A percentile compares a stretch with the other conserved stretches of the same genome.
These are phyloP conservation scores for Acanthacorydalis orientalis DNA, from an alignment of 2,888 invertebrate genomes.

Conservation along the genomic window DNA sequence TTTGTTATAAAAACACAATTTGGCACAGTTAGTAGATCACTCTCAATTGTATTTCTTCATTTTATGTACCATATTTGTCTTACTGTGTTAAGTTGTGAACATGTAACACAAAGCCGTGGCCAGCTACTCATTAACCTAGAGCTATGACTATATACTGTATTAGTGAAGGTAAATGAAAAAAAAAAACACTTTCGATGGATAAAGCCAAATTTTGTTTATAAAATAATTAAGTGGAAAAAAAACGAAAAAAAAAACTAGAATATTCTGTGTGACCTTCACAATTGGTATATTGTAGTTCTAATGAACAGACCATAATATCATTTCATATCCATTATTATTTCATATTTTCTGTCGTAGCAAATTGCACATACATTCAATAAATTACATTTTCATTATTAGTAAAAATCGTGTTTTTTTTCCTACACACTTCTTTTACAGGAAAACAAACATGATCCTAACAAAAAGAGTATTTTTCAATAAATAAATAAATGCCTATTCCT, in stretches of 20 bases:
- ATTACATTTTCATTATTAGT: constrained; percentile 30
- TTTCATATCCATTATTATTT: constrained; percentile 11
- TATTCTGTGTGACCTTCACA: too few relatives aligned
- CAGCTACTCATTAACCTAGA: neutral
- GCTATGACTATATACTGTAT: neutral
- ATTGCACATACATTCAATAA: constrained; percentile 30
- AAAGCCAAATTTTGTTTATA: constrained; percentile 5
- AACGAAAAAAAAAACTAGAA: too few relatives aligned
- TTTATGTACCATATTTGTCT: neutral
- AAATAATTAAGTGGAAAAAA: too few relatives aligned
- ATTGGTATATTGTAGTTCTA: too few relatives aligned
- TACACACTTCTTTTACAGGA: too few relatives aligned
- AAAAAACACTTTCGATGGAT: constrained; percentile 1
- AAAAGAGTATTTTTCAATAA: too few relatives aligned
- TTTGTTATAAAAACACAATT: constrained; percentile 12
- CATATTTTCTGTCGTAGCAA: constrained; percentile 27
- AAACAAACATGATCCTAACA: too few relatives aligned
- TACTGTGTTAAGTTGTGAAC: neutral
- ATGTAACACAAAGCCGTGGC: constrained; percentile 3
- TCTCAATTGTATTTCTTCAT: neutral
- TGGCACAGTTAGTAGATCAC: neutral
- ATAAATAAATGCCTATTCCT: too few relatives aligned
- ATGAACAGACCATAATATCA: too few relatives aligned
- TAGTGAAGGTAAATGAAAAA: neutral
- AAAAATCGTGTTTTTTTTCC: constrained; percentile 21